Conservation (phyloP, 2,113 vertebrate genomes). For the Chloroceryle aenea region DNA sequence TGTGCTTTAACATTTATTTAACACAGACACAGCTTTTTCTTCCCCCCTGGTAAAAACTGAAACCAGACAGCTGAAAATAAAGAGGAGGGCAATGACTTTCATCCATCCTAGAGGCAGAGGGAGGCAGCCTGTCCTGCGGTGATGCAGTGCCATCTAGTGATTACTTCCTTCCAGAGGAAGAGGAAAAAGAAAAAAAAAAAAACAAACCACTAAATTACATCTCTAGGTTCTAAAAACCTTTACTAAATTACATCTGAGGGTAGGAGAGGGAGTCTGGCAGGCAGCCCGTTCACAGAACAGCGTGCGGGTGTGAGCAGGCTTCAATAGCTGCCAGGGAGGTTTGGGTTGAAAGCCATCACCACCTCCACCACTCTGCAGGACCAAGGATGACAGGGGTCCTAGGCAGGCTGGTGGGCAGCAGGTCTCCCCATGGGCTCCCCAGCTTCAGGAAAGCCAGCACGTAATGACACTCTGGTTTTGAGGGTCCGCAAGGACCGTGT, state of each 20-base stretch:
- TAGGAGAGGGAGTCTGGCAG: background rate
- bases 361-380: background rate
- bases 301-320: background rate
- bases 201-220: background rate
- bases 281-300: background rate
- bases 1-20: background rate
- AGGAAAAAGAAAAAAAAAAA: background rate
- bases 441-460: background rate
- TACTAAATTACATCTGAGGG: background rate
- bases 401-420: accelerated
- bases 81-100: background rate
- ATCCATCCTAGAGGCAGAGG: background rate
- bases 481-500: background rate
- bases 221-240: background rate
- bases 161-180: background rate
- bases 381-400: accelerated
- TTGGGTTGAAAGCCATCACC: background rate
- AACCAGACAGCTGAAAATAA: background rate
- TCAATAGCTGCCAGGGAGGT: background rate
- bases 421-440: background rate
- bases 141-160: constrained; percentile 70
- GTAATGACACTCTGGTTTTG: accelerated
- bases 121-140: background rate
- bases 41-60: background rate
- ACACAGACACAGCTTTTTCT: background rate